A percentile compares a stretch with the other conserved stretches of the same genome.
Evolutionary conservation across 2,888 invertebrate genomes (phyloP).

Genomic region (Oscheius myriophilus): DNA sequence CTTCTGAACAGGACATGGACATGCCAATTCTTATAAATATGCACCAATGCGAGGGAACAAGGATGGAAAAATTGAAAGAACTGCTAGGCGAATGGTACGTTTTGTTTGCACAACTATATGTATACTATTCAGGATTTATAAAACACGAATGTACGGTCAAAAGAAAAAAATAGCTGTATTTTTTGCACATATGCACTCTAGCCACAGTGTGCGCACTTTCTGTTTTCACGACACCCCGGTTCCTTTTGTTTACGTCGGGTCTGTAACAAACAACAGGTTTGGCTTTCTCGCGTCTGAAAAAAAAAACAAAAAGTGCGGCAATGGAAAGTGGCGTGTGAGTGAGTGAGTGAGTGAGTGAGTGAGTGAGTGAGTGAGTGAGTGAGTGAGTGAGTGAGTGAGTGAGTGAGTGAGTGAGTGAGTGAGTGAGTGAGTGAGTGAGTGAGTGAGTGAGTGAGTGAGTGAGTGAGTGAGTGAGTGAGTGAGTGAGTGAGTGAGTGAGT

Average conservation of each 20-base stretch:
- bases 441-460: no score
- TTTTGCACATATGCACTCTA: slow-evolving; percentile 63
- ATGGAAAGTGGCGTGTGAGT: no score
- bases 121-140: slow-evolving; percentile 30
- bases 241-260: slow-evolving; percentile 64
- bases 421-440: no score
- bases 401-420: no score
- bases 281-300: slow-evolving; percentile 1
- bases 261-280: slow-evolving; percentile 60
- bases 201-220: slow-evolving; percentile 49
- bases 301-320: no score
- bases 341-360: no score
- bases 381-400: no score
- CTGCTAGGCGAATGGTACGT: slow-evolving; percentile 36
- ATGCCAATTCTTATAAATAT: slow-evolving; percentile 56
- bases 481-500: no score
- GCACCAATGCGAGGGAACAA: slow-evolving; percentile 46
- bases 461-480: no score
- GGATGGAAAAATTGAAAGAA: slow-evolving; percentile 37
- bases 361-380: no score
- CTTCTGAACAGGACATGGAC: slow-evolving; percentile 34
- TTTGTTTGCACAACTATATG: no score
- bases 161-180: slow-evolving; percentile 53
- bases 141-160: slow-evolving; percentile 6
- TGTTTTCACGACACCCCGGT: slow-evolving; percentile 60